phyloP scores from a whole-genome alignment of 2,888 invertebrate species.

The Molorchus minor region DNA sequence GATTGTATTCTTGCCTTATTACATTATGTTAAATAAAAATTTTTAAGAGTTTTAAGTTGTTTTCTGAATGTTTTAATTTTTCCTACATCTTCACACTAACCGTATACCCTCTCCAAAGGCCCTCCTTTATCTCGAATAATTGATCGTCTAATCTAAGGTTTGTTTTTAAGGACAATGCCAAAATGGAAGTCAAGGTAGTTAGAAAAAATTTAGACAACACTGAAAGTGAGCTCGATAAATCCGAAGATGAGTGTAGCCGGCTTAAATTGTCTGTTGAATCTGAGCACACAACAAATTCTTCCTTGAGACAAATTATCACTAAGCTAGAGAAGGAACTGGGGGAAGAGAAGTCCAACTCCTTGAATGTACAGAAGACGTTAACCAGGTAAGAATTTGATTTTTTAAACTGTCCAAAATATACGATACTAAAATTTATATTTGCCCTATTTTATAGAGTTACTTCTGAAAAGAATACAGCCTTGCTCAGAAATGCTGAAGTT shows the following conservation, averaged over 20 bases:
- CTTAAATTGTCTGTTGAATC: constrained; percentile 65
- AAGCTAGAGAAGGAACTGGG: constrained; percentile 64
- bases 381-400: constrained; percentile 52
- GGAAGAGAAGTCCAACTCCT: constrained; percentile 65
- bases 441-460: constrained; percentile 67
- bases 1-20: constrained; percentile 36
- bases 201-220: constrained; percentile 60
- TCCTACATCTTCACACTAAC: constrained; percentile 37
- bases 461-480: constrained; percentile 77
- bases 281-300: constrained; percentile 66
- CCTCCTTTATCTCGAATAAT: not conserved
- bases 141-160: constrained; percentile 15
- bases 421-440: constrained; percentile 4
- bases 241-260: constrained; percentile 65
- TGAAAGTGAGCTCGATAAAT: constrained; percentile 63
- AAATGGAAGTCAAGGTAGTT: constrained; percentile 58
- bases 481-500: constrained; percentile 82
- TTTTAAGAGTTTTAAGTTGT: constrained; percentile 43
- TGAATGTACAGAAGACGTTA: constrained; percentile 61
- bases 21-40: constrained; percentile 42
- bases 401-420: not conserved
- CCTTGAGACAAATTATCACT: constrained; percentile 65
- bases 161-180: constrained; percentile 53
- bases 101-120: not conserved
- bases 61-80: constrained; percentile 45